Evolutionary conservation across 2,888 invertebrate genomes (phyloP), one percentile per base, ranked within the genome.

Genomic region (Drosophila hamatofila): DNA sequence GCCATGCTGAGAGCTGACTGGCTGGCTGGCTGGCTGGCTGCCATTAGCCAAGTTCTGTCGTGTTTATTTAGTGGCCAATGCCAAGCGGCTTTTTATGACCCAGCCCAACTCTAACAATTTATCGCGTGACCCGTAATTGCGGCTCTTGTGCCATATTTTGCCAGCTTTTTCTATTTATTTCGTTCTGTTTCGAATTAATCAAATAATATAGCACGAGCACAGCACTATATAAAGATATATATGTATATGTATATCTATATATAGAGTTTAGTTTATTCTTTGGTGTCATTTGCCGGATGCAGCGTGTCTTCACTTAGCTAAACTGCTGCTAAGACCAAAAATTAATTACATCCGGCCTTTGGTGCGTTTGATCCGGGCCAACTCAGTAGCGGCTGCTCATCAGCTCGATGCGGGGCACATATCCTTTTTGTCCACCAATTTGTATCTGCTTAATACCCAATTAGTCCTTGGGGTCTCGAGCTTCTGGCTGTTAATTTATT

Each of bases 91-190:
- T 77, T 85, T 83, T 83, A 86, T 78, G 78, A 74, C 55, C 55
- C 60, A 23, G 25, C 25, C 54, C 54, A 39, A 12, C 25, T 35
- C 54, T 2, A 44, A 21, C 58, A 59, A 59, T 62, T 73, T 52
- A 51, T 82, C 78, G 87, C 90, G 89, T 90, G 88, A 81, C 84
- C 76, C 73, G 76, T 90, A 88, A 88, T 88, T 89, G 88, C 84
- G 67, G 72, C 68, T 78, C 74, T 69, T 81, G 72, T 74, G 62
- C 62, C 69, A 81, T 76, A 76, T 78, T 76, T 75, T 74, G 70
- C 56, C 56, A 46, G 84, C 61, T 72, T 75, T 30, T 30, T 18
- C 30, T 7, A 18, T 27, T n/a, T 11, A n/a, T 27, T 27, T 2
- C 27, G n/a, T 75, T 72, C 67, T 71, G 72, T 74, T 66, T 57